Conservation (phyloP, 2,113 vertebrate genomes). For the Aythya baeri region DNA sequence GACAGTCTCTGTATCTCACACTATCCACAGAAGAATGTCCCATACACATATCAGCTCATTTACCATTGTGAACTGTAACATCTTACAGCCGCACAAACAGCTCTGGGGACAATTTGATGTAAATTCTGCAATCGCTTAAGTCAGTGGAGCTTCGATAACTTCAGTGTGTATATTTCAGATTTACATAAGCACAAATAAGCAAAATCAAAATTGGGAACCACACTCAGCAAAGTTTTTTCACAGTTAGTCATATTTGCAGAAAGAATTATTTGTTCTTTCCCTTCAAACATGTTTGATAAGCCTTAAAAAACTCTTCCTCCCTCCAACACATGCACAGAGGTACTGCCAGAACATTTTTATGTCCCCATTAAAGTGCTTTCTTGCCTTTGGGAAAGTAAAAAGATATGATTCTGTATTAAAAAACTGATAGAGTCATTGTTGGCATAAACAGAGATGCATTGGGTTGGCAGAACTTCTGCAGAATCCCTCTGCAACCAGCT, state of each 20-base stretch:
- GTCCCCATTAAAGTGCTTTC: background rate
- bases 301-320: background rate
- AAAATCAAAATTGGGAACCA: background rate
- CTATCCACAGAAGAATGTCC: background rate
- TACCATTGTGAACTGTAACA: conserved; percentile 31
- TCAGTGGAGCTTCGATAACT: background rate
- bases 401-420: background rate
- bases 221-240: background rate
- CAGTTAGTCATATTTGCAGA: background rate
- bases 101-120: background rate
- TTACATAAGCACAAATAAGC: background rate
- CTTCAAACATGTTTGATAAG: background rate
- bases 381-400: background rate
- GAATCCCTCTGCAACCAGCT: background rate
- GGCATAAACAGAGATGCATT: background rate
- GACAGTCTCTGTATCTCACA: conserved; percentile 10
- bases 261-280: background rate
- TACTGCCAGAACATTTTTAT: background rate
- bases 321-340: background rate
- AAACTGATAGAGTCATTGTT: background rate
- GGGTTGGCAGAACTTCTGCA: background rate
- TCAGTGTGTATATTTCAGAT: background rate
- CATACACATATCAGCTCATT: conserved; percentile 37
- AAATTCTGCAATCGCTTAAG: conserved; percentile 26
- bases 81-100: conserved; percentile 30